A percentile compares a stretch with the other conserved stretches of the same genome.
phyloP scores from a whole-genome alignment of 92 coral and sea anemone species.

The Micromussa lordhowensis region DNA sequence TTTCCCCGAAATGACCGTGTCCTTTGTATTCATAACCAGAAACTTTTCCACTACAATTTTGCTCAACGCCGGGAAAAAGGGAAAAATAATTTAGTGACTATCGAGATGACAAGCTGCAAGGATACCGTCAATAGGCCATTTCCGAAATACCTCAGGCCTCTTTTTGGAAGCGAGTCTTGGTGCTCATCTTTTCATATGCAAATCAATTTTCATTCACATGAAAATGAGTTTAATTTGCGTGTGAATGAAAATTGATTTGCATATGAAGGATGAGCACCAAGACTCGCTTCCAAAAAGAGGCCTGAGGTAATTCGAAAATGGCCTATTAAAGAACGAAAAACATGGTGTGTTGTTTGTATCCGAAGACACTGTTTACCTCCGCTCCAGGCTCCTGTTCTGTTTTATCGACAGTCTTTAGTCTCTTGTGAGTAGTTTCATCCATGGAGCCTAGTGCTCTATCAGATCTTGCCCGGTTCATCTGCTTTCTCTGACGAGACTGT shows the following conservation, averaged over 20 bases:
- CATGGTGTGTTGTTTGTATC: background rate
- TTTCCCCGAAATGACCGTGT: background rate
- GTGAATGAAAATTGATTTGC: no score
- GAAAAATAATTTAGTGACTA: background rate
- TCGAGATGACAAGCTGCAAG: background rate
- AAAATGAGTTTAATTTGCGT: no score
- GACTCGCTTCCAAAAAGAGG: no score
- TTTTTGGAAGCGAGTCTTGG: no score
- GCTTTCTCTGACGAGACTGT: slow-evolving; percentile 88
- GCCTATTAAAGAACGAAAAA: background rate
- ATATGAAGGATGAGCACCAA: no score
- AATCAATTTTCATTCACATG: no score
- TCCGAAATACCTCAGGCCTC: no score
- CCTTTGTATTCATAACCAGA: background rate
- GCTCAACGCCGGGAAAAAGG: no score
- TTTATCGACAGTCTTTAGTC: slow-evolving; percentile 84
- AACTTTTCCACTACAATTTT: background rate
- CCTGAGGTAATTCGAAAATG: no score
- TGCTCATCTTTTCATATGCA: no score
- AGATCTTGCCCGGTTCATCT: slow-evolving; percentile 94
- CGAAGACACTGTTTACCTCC: slow-evolving; percentile 17
- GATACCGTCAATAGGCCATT: background rate
- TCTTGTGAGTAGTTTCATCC: slow-evolving; percentile 89
- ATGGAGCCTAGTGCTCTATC: slow-evolving; percentile 93
- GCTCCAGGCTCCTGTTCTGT: slow-evolving; percentile 50